Base-by-base conservation (phyloP, 2,888 invertebrate species). In the Mesoligia furuncula region DNA sequence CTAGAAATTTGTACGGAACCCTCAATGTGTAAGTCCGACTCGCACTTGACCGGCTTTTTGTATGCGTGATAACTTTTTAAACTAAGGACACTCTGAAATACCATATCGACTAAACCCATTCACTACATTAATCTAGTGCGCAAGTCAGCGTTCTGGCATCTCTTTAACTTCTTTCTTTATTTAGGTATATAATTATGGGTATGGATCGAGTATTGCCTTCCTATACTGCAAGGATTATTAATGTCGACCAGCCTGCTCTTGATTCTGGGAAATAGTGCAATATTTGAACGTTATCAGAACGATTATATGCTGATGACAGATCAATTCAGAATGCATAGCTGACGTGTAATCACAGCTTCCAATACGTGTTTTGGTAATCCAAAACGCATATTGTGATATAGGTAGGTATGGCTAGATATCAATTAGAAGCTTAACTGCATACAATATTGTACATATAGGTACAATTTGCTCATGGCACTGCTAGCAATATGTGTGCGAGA, bases 321-420 rank as follows among this genome's bases (percentile, higher is more conserved):
- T 42, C 39, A 1, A 9, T 62, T 17, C n/a, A 59, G 31, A 45
- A 45, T n/a, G 42, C 20, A 20, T n/a, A 3, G 17, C 13, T 45
- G n/a, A n/a, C n/a, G 71, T 71, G 65, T 65, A 71, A 65, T 51
- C 24, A 68, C 9, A 54, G 57, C 6, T 68, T 2, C 17, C 31
- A 68, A 51, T 69, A 17, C 54, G 31, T 54, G 57, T 57, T 64
- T 69, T 31, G 57, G 54, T 57, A 68, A 54, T 36, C 31, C 24
- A 54, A 54, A 73, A 31, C 27, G 24, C 24, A 31, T 42, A 39
- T 48, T 27, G 27, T 17, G 17, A 51, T 31, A 76, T 61, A n/a
- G n/a, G n/a, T n/a, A n/a, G n/a, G n/a, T n/a, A 73, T 9, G 45
- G 48, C 8, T 20, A 45, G 45, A 45, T 45, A 39, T 48, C 76